phyloP scores from a whole-genome alignment of 2,113 vertebrate species.

The Mustela lutreola region DNA sequence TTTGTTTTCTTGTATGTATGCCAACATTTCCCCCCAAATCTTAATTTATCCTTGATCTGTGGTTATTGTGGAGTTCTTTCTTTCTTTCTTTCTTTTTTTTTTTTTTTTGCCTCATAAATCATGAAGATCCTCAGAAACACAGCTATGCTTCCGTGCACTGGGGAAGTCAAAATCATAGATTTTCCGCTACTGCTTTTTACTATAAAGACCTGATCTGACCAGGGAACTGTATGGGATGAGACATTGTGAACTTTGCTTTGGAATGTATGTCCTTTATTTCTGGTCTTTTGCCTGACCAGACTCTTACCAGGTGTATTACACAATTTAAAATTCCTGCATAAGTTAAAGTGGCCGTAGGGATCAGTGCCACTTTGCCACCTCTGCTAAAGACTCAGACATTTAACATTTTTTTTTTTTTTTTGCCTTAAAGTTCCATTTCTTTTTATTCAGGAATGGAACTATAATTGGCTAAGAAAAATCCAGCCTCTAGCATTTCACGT shows the following conservation, averaged over 20 bases:
- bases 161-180: conserved; percentile 7
- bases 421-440: neutral
- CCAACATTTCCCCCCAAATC: neutral
- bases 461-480: neutral
- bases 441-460: conserved; percentile 14
- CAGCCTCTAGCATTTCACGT: neutral
- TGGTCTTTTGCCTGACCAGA: neutral
- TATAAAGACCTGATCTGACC: neutral
- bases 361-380: neutral
- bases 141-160: neutral
- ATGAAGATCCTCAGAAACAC: neutral
- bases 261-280: neutral
- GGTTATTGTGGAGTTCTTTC: neutral
- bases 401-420: conserved; percentile 36
- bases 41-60: neutral
- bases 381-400: neutral
- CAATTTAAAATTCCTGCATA: neutral
- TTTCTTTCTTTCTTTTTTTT: neutral
- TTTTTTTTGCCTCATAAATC: neutral
- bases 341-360: neutral
- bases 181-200: neutral
- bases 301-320: neutral
- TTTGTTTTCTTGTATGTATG: conserved; percentile 37
- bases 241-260: neutral
- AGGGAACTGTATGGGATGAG: neutral